phyloP scores from a whole-genome alignment of 2,113 vertebrate species.

The Osmerus eperlanus region DNA sequence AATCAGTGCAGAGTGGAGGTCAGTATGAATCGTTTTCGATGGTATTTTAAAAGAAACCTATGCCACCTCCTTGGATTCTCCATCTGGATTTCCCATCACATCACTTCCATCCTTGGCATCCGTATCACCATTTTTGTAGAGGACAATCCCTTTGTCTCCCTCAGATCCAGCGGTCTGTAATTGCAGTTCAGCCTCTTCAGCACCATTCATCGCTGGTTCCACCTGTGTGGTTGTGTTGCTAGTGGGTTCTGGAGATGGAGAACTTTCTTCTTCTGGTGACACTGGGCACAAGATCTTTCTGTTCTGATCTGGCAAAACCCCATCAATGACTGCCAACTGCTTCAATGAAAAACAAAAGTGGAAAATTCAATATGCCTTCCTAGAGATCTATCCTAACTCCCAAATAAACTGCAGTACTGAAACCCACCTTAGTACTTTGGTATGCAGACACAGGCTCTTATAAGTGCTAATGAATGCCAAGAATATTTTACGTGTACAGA shows the following conservation, averaged over 20 bases:
- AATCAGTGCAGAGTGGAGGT: not conserved
- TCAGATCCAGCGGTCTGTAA: slow-evolving; percentile 1
- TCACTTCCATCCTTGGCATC: not conserved
- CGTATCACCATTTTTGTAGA: not conserved
- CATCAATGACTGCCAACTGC: slow-evolving; percentile 59
- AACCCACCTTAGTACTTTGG: no score
- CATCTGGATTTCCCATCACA: not conserved
- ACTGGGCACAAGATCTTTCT: slow-evolving; percentile 6
- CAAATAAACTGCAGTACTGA: no score
- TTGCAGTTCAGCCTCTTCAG: not conserved
- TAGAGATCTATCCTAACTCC: no score
- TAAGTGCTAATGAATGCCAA: slow-evolving; percentile 1
- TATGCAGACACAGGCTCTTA: not conserved
- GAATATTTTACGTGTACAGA: not conserved
- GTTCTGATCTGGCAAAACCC: slow-evolving; percentile 40
- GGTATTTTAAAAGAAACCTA: not conserved
- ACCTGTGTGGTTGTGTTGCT: slow-evolving; percentile 30
- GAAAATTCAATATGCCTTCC: not conserved
- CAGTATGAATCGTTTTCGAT: slow-evolving; percentile 1
- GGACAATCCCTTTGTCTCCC: slow-evolving; percentile 11
- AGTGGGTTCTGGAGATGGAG: slow-evolving; percentile 33
- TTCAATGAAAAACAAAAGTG: slow-evolving; percentile 27
- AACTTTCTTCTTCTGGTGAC: slow-evolving; percentile 10
- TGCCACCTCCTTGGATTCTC: not conserved
- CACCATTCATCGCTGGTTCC: slow-evolving; percentile 47